phyloP scores from a whole-genome alignment of 2,888 invertebrate genomes.

The Buathra laborator region DNA sequence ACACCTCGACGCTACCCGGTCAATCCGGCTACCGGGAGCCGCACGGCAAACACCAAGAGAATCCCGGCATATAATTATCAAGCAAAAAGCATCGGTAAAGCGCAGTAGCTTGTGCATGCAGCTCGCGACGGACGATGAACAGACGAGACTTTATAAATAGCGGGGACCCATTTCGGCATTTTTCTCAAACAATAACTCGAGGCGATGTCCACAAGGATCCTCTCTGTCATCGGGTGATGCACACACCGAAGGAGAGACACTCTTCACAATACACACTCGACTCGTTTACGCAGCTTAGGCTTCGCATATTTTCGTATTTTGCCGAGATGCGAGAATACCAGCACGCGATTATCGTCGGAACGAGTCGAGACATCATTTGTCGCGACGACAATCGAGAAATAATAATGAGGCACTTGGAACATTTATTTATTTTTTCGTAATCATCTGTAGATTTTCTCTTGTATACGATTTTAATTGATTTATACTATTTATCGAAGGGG shows the following conservation, averaged over 20 bases:
- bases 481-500: too few relatives aligned
- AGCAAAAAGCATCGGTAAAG: conserved; percentile 24
- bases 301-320: conserved; percentile 27
- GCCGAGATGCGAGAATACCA: conserved; percentile 20
- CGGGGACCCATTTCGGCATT: conserved; percentile 62
- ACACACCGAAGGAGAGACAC: neutral
- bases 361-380: conserved; percentile 10
- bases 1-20: conserved; percentile 79
- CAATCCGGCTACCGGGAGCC: conserved; percentile 82
- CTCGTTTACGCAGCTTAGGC: conserved; percentile 1
- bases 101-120: conserved; percentile 41
- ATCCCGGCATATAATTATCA: neutral
- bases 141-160: conserved; percentile 49
- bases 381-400: conserved; percentile 46
- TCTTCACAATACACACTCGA: conserved; percentile 13
- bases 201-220: conserved; percentile 42
- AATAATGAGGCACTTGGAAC: conserved; percentile 23
- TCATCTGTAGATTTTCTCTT: neutral
- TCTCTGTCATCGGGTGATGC: neutral
- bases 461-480: too few relatives aligned
- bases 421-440: neutral
- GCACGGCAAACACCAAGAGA: conserved; percentile 79
- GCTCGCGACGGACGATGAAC: neutral
- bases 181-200: conserved; percentile 66
- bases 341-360: conserved; percentile 38